Base-by-base conservation (phyloP, 1,140 invertebrate species). In the Spodoptera litura region DNA sequence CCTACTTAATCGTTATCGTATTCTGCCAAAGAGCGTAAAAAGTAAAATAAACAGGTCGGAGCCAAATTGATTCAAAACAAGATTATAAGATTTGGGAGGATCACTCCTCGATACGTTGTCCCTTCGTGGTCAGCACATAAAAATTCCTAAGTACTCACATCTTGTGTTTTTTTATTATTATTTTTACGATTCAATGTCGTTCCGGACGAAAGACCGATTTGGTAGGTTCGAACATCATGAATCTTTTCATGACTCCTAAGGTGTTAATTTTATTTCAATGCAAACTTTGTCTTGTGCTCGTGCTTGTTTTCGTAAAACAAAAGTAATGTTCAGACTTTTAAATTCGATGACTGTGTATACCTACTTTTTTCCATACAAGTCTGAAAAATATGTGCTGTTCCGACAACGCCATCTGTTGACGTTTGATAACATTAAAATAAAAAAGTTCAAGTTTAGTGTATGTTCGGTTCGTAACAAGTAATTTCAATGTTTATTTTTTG, bases 111-210 rank as follows among this genome's bases (percentile, higher is more conserved):
- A 51, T 72, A 31, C 68, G 56, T 70, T 78, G 79, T 81, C 79
- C 79, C 56, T 13, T 53, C 53, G 72, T 78, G 64, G 76, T 75
- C 51, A 68, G 76, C 51, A 75, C 62, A 81, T 81, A 78, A 81
- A 81, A 81, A 81, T 81, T 81, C 79, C 61, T 44, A 74, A 78
- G 74, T 81, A 76, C 75, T 68, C 73, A 78, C 38, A 12, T 52
- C 38, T 13, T 71, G 71, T 70, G 35, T 51, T 9, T 27, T 74
- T 58, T 83, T 74, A 74, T 83, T 80, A 76, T 81, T 83, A 55
- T 82, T 77, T 79, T 73, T 78, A 83, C 66, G 79, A 72, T 38
- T 80, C 81, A 83, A 83, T 78, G 81, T 83, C 81, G 52, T 80
- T 74, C 58, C 55, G 78, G 76, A 78, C 81, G 55, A 70, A 76